Evolutionary conservation across 2,888 invertebrate species (phyloP).

Genomic region (Smittia aterrima): DNA sequence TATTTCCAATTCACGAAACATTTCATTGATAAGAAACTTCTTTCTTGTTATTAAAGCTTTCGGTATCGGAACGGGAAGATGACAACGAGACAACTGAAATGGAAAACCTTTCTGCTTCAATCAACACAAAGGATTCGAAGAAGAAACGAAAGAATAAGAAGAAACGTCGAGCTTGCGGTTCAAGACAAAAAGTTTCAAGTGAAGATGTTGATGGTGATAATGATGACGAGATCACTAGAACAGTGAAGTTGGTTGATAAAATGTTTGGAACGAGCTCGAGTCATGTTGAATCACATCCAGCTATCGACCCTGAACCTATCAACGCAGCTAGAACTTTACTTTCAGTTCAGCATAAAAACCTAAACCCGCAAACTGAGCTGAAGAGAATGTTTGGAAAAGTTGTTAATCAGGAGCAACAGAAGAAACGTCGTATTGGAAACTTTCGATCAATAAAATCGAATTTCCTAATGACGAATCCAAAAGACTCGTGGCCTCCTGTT

Average conservation of each 20-base stretch:
- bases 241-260: constrained; percentile 66
- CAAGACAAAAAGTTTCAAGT: constrained; percentile 48
- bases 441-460: constrained; percentile 61
- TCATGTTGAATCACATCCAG: constrained; percentile 44
- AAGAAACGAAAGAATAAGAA: constrained; percentile 64
- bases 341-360: constrained; percentile 65
- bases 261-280: constrained; percentile 57
- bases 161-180: constrained; percentile 51
- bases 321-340: constrained; percentile 57
- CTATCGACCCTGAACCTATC: constrained; percentile 45
- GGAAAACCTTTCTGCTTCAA: constrained; percentile 52
- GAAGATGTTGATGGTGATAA: constrained; percentile 63
- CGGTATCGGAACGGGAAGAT: constrained; percentile 54
- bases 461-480: constrained; percentile 64
- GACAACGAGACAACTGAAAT: constrained; percentile 63
- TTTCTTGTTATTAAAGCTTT: constrained; percentile 29
- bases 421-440: constrained; percentile 57
- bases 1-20: background rate
- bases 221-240: constrained; percentile 64
- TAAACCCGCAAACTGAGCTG: constrained; percentile 78
- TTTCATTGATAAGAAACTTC: background rate
- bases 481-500: constrained; percentile 69
- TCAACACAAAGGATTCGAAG: constrained; percentile 60
- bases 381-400: constrained; percentile 78
- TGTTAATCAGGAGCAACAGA: constrained; percentile 67